Conservation (phyloP, 2,797 vertebrate species). For the Ibycter americanus region DNA sequence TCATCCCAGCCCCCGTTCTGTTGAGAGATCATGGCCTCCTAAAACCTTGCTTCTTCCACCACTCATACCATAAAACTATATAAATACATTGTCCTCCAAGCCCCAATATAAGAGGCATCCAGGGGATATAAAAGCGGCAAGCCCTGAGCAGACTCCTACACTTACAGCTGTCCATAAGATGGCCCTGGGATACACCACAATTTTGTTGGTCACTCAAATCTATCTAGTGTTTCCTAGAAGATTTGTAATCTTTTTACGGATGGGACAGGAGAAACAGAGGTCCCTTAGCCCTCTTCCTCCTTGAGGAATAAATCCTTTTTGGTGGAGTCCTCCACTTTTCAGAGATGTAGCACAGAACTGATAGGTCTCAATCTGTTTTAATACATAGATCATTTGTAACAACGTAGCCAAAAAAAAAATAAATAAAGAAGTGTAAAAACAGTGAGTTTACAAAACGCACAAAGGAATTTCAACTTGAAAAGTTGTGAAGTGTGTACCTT, state of each 20-base stretch:
- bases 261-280: not conserved
- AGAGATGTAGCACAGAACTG: not conserved
- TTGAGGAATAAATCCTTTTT: not conserved
- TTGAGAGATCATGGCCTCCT: not conserved
- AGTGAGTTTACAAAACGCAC: not conserved
- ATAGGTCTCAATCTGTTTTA: not conserved
- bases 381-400: not conserved
- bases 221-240: not conserved
- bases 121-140: not conserved
- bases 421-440: not conserved
- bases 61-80: too few species aligned
- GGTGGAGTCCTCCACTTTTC: not conserved
- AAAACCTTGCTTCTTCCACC: not conserved
- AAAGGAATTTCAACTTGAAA: not conserved
- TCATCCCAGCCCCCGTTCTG: not conserved
- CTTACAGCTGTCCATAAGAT: not conserved
- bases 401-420: not conserved
- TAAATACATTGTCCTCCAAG: not conserved
- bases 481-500: not conserved
- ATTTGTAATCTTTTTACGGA: not conserved
- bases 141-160: not conserved
- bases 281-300: not conserved
- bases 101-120: not conserved
- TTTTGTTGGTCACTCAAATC: not conserved
- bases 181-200: not conserved